phyloP scores from a whole-genome alignment of 2,797 vertebrate genomes.

The Muraenolepis orangiensis region DNA sequence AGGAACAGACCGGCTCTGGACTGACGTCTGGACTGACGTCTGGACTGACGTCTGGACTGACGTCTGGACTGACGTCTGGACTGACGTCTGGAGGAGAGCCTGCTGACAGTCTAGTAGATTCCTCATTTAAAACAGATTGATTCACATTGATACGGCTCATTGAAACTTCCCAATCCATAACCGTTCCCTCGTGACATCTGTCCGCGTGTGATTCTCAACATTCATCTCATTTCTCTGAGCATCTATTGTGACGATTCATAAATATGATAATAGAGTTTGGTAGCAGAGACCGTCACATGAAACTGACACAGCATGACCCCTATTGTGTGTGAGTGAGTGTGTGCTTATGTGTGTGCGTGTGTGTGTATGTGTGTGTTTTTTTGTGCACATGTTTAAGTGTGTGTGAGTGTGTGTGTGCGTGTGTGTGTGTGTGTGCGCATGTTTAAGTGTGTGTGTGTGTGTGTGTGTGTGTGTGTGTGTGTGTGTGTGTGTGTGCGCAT shows the following conservation, averaged over 20 bases:
- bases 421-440: constrained; percentile 1
- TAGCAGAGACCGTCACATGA: constrained; percentile 42
- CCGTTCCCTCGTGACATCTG: constrained; percentile 33
- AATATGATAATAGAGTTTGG: constrained; percentile 63
- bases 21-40: too few relatives aligned
- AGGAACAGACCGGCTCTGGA: neutral
- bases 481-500: constrained; percentile 4
- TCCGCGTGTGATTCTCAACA: constrained; percentile 30
- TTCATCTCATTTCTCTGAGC: constrained; percentile 41
- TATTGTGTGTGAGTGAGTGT: constrained; percentile 9
- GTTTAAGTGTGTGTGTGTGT: neutral
- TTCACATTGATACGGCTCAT: constrained; percentile 42
- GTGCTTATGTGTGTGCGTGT: constrained; percentile 19
- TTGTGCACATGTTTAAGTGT: neutral
- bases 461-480: neutral
- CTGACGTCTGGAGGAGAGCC: neutral
- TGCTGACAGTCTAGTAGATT: neutral
- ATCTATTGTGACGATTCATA: constrained; percentile 56
- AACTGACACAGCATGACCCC: constrained; percentile 38
- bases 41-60: too few relatives aligned
- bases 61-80: too few relatives aligned
- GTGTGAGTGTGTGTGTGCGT: neutral
- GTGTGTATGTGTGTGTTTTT: constrained; percentile 1
- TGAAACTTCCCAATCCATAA: constrained; percentile 30
- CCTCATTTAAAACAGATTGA: constrained; percentile 27